Conservation (phyloP, 2,113 vertebrate species). For the Pithys albifrons region DNA sequence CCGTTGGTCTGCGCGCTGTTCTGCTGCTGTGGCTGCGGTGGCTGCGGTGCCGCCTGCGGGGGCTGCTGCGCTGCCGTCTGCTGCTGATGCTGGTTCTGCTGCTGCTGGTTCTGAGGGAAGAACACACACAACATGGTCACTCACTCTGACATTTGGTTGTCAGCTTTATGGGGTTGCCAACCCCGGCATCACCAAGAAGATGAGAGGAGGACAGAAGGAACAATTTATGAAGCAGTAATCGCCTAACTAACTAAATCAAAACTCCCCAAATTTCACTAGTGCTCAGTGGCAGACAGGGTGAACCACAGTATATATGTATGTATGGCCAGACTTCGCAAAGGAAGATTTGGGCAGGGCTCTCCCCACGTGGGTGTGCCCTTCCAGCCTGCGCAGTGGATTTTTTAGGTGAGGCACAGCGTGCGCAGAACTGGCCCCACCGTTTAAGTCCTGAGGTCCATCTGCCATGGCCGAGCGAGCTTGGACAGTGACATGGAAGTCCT, state of each 20-base stretch:
- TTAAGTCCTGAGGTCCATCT: too few species aligned
- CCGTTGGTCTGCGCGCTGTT: conserved; percentile 90
- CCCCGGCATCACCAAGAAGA: rapidly evolving
- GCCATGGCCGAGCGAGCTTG: too few species aligned
- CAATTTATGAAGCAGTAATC: background rate
- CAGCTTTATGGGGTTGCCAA: rapidly evolving
- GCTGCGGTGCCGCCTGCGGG: conserved; percentile 76
- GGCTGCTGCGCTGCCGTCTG: conserved; percentile 79
- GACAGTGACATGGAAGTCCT: too few species aligned
- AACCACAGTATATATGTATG: background rate
- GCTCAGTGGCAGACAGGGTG: background rate
- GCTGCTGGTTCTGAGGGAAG: conserved; percentile 84
- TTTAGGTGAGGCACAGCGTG: too few species aligned
- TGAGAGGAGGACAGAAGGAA: background rate
- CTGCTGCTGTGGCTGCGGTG: conserved; percentile 83
- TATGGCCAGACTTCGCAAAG: too few species aligned
- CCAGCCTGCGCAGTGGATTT: too few species aligned
- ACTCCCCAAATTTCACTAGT: background rate
- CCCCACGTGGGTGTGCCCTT: too few species aligned
- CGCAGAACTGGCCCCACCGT: too few species aligned
- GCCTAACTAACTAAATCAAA: background rate
- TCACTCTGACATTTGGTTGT: rapidly evolving
- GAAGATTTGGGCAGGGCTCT: too few species aligned
- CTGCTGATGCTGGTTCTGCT: conserved; percentile 93
- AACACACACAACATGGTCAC: background rate